Base-by-base conservation (phyloP, 2,797 vertebrate genomes). In the Benthosema pterotum region DNA sequence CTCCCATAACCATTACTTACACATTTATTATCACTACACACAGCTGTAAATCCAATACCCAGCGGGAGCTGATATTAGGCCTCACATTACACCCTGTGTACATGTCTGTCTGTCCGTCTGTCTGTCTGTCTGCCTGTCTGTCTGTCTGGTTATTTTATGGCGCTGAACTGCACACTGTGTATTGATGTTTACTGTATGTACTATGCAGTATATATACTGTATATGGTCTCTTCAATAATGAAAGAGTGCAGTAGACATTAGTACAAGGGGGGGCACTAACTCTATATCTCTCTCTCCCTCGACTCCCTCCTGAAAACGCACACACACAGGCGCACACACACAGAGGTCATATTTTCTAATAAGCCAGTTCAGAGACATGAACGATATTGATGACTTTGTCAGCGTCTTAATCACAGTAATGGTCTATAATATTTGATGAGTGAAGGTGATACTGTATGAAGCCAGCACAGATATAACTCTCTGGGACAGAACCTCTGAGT, bases 191-290 rank as follows among this genome's bases (percentile, higher is more conserved):
- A 54, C 28, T 50, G 47, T 45, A 48, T 54, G n/a, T n/a, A n/a
- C n/a, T n/a, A n/a, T n/a, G n/a, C 22, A 5, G 22, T 25, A 25
- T 25, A 25, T 25, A 25, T 4, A n/a, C n/a, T n/a, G 14, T 56
- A 46, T 48, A 61, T 48, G 53, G 48, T 38, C 52, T 61, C 32
- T 46, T 61, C 38, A 50, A 67, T 61, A 42, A 68, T 61, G 46
- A 50, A 68, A 55, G 46, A 56, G 32, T 13, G 12, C 28, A 22
- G 52, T 15, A 25, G 43, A 16, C 13, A 60, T 46, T 60, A 47
- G 32, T 67, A 60, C 32, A 18, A n/a, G 14, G 48, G 6, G 6
- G 48, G 12, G 32, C 51, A 48, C 14, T 49, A 4, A 9, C 6
- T 19, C 25, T 2, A 14, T 12, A 11, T 18, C 49, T 43, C 50